Evolutionary conservation across 1,140 invertebrate species (phyloP).

Genomic region (Reticulitermes speratus): DNA sequence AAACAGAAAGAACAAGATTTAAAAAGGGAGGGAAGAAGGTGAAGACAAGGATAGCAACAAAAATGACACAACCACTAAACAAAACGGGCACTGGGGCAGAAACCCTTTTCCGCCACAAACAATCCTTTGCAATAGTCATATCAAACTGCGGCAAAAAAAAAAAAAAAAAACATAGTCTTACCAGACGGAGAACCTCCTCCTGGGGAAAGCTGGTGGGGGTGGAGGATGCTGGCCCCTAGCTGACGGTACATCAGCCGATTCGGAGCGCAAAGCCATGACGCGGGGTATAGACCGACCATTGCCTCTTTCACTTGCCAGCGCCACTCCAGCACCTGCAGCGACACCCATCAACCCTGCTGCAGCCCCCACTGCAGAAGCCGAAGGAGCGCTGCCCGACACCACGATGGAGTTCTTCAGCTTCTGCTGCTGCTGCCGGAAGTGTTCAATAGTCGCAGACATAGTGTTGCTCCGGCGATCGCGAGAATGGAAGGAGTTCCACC

Average conservation of each 20-base stretch:
- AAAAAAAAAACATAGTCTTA: conserved; percentile 40
- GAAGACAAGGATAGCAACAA: conserved; percentile 24
- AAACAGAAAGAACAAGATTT: conserved; percentile 31
- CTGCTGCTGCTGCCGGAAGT: conserved; percentile 1
- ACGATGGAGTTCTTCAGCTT: not conserved
- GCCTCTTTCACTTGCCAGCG: not conserved
- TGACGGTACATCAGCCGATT: conserved; percentile 40
- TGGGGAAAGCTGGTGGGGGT: conserved; percentile 48
- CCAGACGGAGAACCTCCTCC: conserved; percentile 55
- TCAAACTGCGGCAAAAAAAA: too few relatives aligned
- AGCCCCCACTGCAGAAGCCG: conserved; percentile 19
- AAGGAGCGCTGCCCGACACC: conserved; percentile 22
- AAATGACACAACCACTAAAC: conserved; percentile 34
- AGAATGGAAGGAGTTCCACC: conserved; percentile 58
- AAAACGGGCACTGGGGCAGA: not conserved
- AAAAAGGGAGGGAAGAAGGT: conserved; percentile 22
- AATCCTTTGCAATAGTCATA: not conserved
- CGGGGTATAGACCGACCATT: conserved; percentile 31
- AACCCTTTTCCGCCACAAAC: not conserved
- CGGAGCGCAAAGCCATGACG: conserved; percentile 38
- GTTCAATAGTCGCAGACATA: conserved; percentile 21
- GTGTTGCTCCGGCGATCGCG: conserved; percentile 34
- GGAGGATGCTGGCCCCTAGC: conserved; percentile 36
- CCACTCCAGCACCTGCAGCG: conserved; percentile 28
- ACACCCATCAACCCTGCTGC: conserved; percentile 26